These are phyloP conservation scores for Hyperoplus lanceolatus DNA, from an alignment of 2,797 vertebrate genomes.

Conservation along the genomic window DNA sequence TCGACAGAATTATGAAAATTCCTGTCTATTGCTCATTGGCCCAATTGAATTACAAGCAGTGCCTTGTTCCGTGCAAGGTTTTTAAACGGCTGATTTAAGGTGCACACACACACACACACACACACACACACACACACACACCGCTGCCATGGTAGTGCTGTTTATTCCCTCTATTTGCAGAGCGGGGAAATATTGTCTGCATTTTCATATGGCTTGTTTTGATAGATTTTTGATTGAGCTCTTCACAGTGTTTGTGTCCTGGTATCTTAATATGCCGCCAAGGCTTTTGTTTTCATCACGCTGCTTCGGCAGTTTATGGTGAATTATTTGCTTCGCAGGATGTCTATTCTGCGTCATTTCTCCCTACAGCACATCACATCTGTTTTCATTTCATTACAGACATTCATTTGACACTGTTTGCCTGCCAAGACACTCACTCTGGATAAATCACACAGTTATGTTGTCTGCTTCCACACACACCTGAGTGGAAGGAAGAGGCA, in stretches of 20 bases:
- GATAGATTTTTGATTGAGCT: conserved; percentile 80
- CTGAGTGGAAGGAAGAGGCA: conserved; percentile 75
- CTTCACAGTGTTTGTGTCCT: conserved; percentile 69
- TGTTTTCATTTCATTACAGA: conserved; percentile 83
- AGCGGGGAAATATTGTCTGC: conserved; percentile 61
- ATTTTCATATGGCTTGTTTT: conserved; percentile 68
- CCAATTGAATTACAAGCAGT: conserved; percentile 87
- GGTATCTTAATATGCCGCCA: conserved; percentile 70
- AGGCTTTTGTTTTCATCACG: conserved; percentile 80
- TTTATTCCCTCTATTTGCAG: conserved; percentile 63
- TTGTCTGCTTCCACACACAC: conserved; percentile 75
- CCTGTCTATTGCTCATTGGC: conserved; percentile 88
- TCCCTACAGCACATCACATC: conserved; percentile 80
- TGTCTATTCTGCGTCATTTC: conserved; percentile 78
- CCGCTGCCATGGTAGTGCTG: conserved; percentile 22
- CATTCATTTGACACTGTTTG: conserved; percentile 79
- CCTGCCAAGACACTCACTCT: conserved; percentile 72
- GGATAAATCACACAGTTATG: conserved; percentile 81
- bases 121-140: conserved; percentile 30
- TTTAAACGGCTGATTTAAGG: conserved; percentile 78
- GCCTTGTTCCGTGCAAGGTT: conserved; percentile 67
- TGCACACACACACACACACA: background rate
- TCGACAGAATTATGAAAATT: conserved; percentile 90
- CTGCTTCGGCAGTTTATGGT: conserved; percentile 77
- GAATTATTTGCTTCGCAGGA: conserved; percentile 83